phyloP scores from a whole-genome alignment of 30 jellyfish, hydroid and myxozoan genomes.

The Cassiopea andromeda region DNA sequence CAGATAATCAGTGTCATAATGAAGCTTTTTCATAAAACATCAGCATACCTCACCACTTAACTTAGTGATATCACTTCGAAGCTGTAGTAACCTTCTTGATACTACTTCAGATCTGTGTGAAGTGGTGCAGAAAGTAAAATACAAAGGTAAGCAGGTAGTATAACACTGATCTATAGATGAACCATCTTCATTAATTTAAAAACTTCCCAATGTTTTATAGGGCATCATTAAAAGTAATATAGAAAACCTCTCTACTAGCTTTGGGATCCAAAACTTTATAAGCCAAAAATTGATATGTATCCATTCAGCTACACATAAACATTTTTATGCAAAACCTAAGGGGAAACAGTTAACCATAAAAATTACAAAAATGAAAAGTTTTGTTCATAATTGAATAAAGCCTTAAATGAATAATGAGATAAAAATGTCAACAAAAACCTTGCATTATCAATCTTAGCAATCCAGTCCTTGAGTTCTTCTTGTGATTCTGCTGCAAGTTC shows the following conservation, averaged over 20 bases:
- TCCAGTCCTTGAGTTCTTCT: constrained; percentile 78
- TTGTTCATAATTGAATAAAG: too few species aligned
- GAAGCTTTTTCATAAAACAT: not conserved
- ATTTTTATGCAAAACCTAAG: too few species aligned
- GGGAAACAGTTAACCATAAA: too few species aligned
- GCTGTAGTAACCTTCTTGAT: not conserved
- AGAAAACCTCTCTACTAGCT: too few species aligned
- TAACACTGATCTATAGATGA: too few species aligned
- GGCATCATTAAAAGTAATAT: too few species aligned
- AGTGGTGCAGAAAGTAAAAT: not conserved
- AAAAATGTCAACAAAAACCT: constrained; percentile 37
- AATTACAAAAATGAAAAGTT: too few species aligned
- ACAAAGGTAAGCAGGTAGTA: not conserved
- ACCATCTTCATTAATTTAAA: too few species aligned
- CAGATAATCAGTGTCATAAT: not conserved
- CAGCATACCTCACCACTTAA: constrained; percentile 37
- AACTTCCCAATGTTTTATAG: too few species aligned
- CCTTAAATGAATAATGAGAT: not conserved
- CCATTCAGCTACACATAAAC: too few species aligned
- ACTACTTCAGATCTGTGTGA: constrained; percentile 16
- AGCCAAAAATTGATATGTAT: too few species aligned
- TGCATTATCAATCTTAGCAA: constrained; percentile 48
- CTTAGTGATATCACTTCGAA: constrained; percentile 35
- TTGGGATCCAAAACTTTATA: too few species aligned
- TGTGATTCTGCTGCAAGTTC: constrained; percentile 82